Percentiles rank a stretch among this genome's conserved stretches.
Conservation (phyloP, 1,140 invertebrate genomes). For the Drosophila virilis region DNA sequence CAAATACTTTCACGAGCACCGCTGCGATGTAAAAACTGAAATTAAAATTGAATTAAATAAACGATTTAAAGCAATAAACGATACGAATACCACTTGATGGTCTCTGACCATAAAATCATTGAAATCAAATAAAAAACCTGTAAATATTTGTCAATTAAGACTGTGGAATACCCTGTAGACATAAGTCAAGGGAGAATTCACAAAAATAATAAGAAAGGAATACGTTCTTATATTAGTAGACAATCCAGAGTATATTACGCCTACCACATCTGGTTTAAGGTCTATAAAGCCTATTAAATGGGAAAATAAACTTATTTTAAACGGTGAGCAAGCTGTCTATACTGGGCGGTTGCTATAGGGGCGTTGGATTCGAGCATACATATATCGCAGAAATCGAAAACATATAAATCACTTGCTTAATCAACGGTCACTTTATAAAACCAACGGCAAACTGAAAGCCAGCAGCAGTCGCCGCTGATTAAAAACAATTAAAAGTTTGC, state of each 20-base stretch:
- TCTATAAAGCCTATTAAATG: no score
- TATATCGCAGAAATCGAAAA: conserved; percentile 21
- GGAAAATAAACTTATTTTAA: no score
- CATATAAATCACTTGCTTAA: conserved; percentile 29
- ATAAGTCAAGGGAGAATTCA: no score
- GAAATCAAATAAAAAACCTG: conserved; percentile 25
- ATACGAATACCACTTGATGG: conserved; percentile 19
- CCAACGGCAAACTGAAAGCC: not conserved
- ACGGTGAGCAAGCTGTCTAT: not conserved
- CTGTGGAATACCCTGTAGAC: not conserved
- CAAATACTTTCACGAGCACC: conserved; percentile 20
- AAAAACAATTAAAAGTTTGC: conserved; percentile 15
- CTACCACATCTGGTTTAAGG: no score
- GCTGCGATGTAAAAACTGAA: conserved; percentile 37
- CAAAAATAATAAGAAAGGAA: no score
- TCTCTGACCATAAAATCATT: conserved; percentile 43
- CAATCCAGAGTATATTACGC: no score
- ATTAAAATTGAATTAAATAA: conserved; percentile 58
- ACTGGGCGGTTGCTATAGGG: not conserved
- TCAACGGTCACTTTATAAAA: conserved; percentile 18
- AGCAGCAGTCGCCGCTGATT: not conserved
- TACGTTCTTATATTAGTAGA: no score
- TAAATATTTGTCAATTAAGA: no score
- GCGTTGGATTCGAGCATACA: not conserved
- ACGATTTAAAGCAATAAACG: conserved; percentile 52